A percentile compares a stretch with the other conserved stretches of the same genome.
Conservation (phyloP, 2,888 invertebrate genomes). For the Atrina japonica region DNA sequence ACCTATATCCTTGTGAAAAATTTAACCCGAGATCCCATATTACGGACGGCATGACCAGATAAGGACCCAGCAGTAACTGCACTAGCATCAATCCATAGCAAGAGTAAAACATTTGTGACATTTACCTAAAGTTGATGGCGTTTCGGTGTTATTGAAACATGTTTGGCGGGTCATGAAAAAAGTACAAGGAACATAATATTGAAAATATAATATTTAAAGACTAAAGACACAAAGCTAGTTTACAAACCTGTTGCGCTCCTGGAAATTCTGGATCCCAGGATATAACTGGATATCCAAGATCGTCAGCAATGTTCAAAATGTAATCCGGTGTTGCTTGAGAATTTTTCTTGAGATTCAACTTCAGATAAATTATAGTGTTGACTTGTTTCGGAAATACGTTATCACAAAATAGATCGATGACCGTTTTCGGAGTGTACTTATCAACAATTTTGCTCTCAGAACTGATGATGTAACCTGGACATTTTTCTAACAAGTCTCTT, state of each 20-base stretch:
- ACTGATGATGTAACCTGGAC: not conserved
- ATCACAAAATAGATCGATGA: conserved; percentile 59
- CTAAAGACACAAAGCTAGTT: no score
- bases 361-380: conserved; percentile 56
- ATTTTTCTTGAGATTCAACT: conserved; percentile 43
- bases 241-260: conserved; percentile 58
- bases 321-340: conserved; percentile 47
- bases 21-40: no score
- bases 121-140: not conserved
- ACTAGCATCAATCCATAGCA: no score
- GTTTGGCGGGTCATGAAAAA: no score
- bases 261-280: conserved; percentile 64
- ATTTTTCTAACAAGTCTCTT: not conserved
- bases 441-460: conserved; percentile 16
- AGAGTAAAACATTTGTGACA: no score
- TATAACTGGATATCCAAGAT: conserved; percentile 60
- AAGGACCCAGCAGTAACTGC: no score
- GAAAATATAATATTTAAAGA: no score
- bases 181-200: not conserved
- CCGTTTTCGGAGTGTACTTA: conserved; percentile 53
- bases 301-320: conserved; percentile 54
- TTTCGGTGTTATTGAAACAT: not conserved
- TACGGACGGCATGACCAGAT: no score
- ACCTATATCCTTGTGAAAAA: no score
- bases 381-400: conserved; percentile 54